Evolutionary conservation across 2,888 invertebrate genomes (phyloP).

Genomic region (Trissolcus japonicus): DNA sequence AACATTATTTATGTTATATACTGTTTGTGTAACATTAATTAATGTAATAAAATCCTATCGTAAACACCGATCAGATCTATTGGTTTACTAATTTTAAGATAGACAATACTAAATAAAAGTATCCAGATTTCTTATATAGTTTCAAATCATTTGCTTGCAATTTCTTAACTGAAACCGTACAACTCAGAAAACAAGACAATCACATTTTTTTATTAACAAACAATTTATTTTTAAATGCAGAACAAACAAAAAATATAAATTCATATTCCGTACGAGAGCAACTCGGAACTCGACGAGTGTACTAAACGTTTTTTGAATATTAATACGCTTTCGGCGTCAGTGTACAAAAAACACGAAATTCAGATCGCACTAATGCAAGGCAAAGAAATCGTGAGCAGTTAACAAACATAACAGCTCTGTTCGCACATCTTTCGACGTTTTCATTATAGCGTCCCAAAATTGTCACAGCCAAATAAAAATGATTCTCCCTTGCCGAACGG

Average conservation of each 20-base stretch:
- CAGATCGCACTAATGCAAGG: slow-evolving; percentile 30
- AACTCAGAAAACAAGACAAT: slow-evolving; percentile 4
- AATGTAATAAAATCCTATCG: too few species aligned
- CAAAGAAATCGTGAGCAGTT: slow-evolving; percentile 22
- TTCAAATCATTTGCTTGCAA: not conserved
- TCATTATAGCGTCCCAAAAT: slow-evolving; percentile 14
- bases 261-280: slow-evolving; percentile 6
- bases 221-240: slow-evolving; percentile 16
- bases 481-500: slow-evolving; percentile 15
- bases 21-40: too few species aligned
- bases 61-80: too few species aligned
- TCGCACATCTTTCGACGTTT: slow-evolving; percentile 17
- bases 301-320: slow-evolving; percentile 31
- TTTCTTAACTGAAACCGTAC: slow-evolving; percentile 5
- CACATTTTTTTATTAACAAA: not conserved
- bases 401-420: slow-evolving; percentile 10
- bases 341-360: slow-evolving; percentile 25
- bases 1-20: too few species aligned
- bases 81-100: too few species aligned
- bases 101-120: too few species aligned
- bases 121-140: too few species aligned
- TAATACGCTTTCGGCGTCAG: slow-evolving; percentile 24
- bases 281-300: slow-evolving; percentile 13
- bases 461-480: slow-evolving; percentile 30
- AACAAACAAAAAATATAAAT: slow-evolving; percentile 30